These are phyloP conservation scores for Phymorhynchus buccinoides DNA, from an alignment of 1,140 invertebrate genomes.

Conservation along the genomic window DNA sequence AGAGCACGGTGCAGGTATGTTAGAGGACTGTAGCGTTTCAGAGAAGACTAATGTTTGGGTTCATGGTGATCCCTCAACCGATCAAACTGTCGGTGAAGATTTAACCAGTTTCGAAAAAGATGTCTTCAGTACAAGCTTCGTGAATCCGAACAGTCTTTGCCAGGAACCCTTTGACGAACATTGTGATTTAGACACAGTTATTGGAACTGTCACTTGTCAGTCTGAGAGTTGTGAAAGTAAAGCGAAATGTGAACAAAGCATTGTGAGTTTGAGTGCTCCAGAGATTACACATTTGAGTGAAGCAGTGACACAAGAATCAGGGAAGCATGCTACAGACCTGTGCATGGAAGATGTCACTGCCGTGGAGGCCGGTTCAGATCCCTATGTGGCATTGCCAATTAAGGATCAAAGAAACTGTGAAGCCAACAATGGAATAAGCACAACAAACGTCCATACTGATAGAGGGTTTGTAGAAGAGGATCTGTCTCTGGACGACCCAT, in stretches of 20 bases:
- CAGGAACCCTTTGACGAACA: not conserved
- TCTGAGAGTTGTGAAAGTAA: not conserved
- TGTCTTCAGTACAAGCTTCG: not conserved
- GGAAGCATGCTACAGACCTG: not conserved
- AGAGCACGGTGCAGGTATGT: not conserved
- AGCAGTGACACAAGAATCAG: not conserved
- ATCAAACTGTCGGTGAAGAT: not conserved
- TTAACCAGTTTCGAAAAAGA: not conserved
- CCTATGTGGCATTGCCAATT: not conserved
- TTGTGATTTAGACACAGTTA: not conserved
- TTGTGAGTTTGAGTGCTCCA: not conserved
- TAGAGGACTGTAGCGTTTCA: not conserved
- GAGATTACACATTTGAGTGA: not conserved
- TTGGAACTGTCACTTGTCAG: not conserved
- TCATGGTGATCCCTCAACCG: not conserved
- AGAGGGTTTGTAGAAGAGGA: not conserved
- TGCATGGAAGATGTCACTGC: not conserved
- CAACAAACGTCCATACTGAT: not conserved
- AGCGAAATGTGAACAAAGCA: not conserved
- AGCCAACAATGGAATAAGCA: not conserved
- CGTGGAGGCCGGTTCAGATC: not conserved
- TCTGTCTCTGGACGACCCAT: not conserved
- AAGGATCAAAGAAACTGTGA: not conserved
- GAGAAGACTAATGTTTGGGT: not conserved
- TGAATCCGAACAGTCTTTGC: not conserved